A percentile compares a stretch with the other conserved stretches of the same genome.
Evolutionary conservation across 2,113 vertebrate species (phyloP).

Genomic region (Pseudolaguvia tuberculata): DNA sequence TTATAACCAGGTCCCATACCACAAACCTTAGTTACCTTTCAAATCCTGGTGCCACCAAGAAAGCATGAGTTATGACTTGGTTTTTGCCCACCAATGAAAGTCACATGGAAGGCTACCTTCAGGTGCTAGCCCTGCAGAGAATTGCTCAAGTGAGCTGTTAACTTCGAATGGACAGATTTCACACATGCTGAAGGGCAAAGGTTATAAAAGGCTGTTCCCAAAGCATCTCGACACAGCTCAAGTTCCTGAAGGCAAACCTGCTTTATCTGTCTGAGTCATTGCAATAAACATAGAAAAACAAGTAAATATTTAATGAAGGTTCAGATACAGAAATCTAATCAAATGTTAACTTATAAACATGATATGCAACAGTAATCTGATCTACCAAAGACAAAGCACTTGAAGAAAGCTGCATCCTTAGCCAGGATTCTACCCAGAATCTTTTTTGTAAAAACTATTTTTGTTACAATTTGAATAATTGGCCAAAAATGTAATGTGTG

Average conservation of each 20-base stretch:
- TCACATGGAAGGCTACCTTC: too few species aligned
- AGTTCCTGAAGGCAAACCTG: constrained; percentile 2
- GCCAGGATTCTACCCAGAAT: not conserved
- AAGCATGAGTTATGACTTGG: too few species aligned
- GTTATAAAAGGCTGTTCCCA: too few species aligned
- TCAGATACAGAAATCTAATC: constrained; percentile 43
- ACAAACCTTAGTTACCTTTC: too few species aligned
- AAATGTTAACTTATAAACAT: constrained; percentile 42
- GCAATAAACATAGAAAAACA: constrained; percentile 46
- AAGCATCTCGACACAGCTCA: too few species aligned
- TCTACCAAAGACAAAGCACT: constrained; percentile 34
- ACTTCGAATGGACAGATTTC: too few species aligned
- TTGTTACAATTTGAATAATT: not conserved
- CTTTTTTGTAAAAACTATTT: not conserved
- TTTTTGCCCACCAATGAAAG: too few species aligned
- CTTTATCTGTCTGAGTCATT: constrained; percentile 26
- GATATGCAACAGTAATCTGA: constrained; percentile 36
- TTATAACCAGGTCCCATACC: too few species aligned
- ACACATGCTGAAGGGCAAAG: too few species aligned
- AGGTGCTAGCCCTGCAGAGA: too few species aligned
- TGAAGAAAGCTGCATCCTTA: constrained; percentile 25
- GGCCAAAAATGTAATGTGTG: not conserved
- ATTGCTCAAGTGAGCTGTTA: too few species aligned
- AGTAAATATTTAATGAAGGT: constrained; percentile 53
- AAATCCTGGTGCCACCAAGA: too few species aligned